Conservation (phyloP, 2,888 invertebrate species). For the Tridacna crocea region DNA sequence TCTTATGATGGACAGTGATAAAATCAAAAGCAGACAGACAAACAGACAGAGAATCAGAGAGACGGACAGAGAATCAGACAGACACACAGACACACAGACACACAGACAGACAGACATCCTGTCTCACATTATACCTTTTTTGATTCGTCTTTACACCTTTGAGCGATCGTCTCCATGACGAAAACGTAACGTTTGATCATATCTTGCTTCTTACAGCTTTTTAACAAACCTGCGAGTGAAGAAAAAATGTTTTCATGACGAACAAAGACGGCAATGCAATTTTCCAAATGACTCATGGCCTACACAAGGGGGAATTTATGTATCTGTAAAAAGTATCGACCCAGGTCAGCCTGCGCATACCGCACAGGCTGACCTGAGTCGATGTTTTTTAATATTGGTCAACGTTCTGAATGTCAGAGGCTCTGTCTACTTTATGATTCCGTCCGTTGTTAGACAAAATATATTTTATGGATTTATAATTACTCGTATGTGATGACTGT, state of each 20-base stretch:
- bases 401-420: background rate
- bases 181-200: conserved; percentile 69
- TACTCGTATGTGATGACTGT: too few species aligned
- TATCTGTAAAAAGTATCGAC: background rate
- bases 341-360: background rate
- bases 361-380: background rate
- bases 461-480: too few species aligned
- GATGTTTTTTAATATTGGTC: background rate
- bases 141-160: background rate
- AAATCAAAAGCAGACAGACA: too few species aligned
- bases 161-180: conserved; percentile 65
- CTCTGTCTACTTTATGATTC: too few species aligned
- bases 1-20: too few species aligned
- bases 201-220: conserved; percentile 71
- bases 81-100: too few species aligned
- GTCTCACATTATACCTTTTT: background rate
- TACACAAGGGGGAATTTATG: background rate
- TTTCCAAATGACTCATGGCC: background rate
- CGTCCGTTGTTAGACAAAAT: too few species aligned
- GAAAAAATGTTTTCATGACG: background rate
- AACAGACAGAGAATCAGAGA: too few species aligned
- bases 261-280: background rate
- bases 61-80: too few species aligned
- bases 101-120: too few species aligned
- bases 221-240: conserved; percentile 64